Base-by-base conservation (phyloP, 2,113 vertebrate species). In the Panthera uncia region DNA sequence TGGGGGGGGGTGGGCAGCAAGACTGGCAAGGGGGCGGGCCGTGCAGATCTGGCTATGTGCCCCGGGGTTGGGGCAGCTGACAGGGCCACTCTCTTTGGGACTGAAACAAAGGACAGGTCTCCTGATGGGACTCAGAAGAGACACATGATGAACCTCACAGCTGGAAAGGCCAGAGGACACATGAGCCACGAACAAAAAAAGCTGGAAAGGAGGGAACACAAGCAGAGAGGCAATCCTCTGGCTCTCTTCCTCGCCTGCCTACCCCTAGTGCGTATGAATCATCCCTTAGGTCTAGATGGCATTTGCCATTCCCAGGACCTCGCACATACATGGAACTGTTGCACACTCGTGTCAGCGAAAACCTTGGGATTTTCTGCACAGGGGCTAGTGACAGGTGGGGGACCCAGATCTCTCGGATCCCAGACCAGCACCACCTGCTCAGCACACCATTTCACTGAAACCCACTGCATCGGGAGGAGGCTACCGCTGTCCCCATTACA, bases 1-100 rank as follows among this genome's bases (percentile, higher is more conserved):
- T 50, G 45, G 13, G 45, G 52, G 10, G 57, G 45, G 50, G 52
- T 38, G 13, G 57, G 52, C 18, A 11, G 27, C n/a, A 29, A n/a
- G 21, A 16, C 50, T 1, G 4, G 29, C 19, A 14, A 6, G 1
- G 3, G 61, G 25, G 27, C 0, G 3, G 19, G 13, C 10, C 21
- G 0, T 0, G 9, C 6, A 36, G 29, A 41, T 15, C 48, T 10
- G 41, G 19, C 33, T 31, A 23, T 3, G 15, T 25, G 57, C 52
- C 52, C 16, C 16, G 29, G 31, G 50, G 50, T 1, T 33, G 27
- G 52, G 69, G n/a, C 50, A 87, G 33, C n/a, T 1, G 79, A 80
- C 27, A 29, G 91, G 48, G 52, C 29, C 66, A 9, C 4, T 41
- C 14, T 91, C 69, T 68, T 31, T 45, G 36, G 41, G 50, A 61